Evolutionary conservation across 2,888 invertebrate genomes (phyloP).

Genomic region (Erebia epiphron): DNA sequence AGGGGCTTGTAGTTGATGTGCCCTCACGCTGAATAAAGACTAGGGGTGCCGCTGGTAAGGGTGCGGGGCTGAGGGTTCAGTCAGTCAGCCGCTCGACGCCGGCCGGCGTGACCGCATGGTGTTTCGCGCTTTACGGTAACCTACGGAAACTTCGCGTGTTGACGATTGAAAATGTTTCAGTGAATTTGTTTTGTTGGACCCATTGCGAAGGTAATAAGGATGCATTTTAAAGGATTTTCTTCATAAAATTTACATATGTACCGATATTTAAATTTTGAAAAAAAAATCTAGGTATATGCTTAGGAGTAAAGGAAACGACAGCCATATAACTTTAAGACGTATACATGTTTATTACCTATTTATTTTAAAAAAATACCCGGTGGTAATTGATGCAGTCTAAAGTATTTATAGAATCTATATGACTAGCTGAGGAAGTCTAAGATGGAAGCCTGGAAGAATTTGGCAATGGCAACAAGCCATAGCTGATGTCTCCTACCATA

Average conservation of each 20-base stretch:
- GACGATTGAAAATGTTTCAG: conserved; percentile 35
- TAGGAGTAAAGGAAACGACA: too few relatives aligned
- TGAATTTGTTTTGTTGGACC: conserved; percentile 30
- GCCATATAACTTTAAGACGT: too few relatives aligned
- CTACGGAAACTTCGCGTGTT: conserved; percentile 39
- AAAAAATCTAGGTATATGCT: too few relatives aligned
- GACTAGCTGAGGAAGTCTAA: too few relatives aligned
- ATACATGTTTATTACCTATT: too few relatives aligned
- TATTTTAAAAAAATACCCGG: too few relatives aligned
- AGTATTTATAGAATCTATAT: too few relatives aligned
- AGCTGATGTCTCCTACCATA: too few relatives aligned
- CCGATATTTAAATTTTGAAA: not conserved
- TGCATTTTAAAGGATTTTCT: not conserved
- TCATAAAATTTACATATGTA: not conserved
- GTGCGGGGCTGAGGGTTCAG: conserved; percentile 49
- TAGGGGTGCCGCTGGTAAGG: conserved; percentile 33
- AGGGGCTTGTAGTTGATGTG: conserved; percentile 7
- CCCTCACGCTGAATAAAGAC: conserved; percentile 23
- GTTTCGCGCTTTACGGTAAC: conserved; percentile 16
- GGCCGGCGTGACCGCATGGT: conserved; percentile 43
- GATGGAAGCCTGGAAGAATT: too few relatives aligned
- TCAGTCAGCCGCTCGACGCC: conserved; percentile 68
- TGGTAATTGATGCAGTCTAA: too few relatives aligned
- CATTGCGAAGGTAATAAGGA: conserved; percentile 23
- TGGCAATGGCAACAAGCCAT: too few relatives aligned